Conservation (phyloP, 2,888 invertebrate species). For the Drosophila nigricruria region DNA sequence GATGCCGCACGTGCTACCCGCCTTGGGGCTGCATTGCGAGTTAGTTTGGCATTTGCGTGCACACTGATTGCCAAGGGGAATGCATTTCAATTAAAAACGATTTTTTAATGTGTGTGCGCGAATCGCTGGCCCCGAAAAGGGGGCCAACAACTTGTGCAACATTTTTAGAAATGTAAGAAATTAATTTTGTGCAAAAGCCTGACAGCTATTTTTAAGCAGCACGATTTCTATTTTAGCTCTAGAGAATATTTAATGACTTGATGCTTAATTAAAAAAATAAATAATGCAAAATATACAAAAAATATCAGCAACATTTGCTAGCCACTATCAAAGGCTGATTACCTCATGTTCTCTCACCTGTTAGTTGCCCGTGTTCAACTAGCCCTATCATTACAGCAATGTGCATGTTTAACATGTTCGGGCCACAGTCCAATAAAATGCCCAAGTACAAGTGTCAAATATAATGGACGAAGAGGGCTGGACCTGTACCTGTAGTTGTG, state of each 20-base stretch:
- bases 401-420: constrained; percentile 55
- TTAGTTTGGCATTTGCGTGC: constrained; percentile 64
- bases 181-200: constrained; percentile 51
- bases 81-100: constrained; percentile 75
- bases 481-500: constrained; percentile 2
- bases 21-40: constrained; percentile 38
- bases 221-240: constrained; percentile 13
- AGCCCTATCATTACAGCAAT: constrained; percentile 54
- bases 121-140: constrained; percentile 8
- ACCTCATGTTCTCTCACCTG: constrained; percentile 15
- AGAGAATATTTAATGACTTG: constrained; percentile 6
- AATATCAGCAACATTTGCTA: neutral
- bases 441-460: constrained; percentile 50
- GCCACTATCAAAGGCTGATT: constrained; percentile 16
- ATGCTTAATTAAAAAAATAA: constrained; percentile 5
- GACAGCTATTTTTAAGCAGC: constrained; percentile 25
- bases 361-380: constrained; percentile 21
- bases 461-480: constrained; percentile 14
- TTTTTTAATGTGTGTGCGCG: constrained; percentile 63
- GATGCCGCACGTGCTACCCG: constrained; percentile 18
- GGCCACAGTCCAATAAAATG: constrained; percentile 12
- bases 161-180: constrained; percentile 60
- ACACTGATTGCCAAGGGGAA: constrained; percentile 69
- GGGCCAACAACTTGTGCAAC: constrained; percentile 13
- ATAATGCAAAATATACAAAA: neutral